These are phyloP conservation scores for Agonopterix subpropinquella DNA, from an alignment of 2,888 invertebrate genomes.

Conservation along the genomic window DNA sequence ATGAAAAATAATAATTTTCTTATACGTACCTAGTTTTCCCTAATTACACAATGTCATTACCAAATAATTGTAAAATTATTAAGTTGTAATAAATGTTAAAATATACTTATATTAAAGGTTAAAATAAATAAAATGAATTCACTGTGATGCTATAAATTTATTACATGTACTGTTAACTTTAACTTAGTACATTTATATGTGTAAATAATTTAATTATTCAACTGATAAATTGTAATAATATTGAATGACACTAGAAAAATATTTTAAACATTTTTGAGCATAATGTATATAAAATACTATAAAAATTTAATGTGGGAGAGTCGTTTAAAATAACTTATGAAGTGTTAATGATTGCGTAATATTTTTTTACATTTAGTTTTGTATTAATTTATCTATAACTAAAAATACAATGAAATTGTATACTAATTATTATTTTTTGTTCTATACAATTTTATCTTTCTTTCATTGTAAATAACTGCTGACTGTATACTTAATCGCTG, in stretches of 20 bases:
- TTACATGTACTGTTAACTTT: constrained; percentile 35
- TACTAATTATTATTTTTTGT: not conserved
- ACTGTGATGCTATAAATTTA: constrained; percentile 70
- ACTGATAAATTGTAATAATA: constrained; percentile 13
- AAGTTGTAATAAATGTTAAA: not conserved
- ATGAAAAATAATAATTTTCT: not conserved
- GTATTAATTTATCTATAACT: no score
- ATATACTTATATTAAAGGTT: not conserved
- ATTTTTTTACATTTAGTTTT: constrained; percentile 2
- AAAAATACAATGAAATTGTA: not conserved
- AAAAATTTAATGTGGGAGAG: not conserved
- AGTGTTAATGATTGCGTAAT: constrained; percentile 1
- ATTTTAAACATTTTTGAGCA: constrained; percentile 29
- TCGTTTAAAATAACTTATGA: not conserved
- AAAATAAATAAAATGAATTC: constrained; percentile 43
- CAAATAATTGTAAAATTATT: not conserved
- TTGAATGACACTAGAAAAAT: constrained; percentile 24
- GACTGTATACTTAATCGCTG: not conserved
- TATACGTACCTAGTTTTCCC: not conserved
- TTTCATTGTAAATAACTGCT: constrained; percentile 5
- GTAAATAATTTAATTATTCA: constrained; percentile 19
- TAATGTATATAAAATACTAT: constrained; percentile 20
- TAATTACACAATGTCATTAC: no score
- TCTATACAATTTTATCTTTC: constrained; percentile 6
- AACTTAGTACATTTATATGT: constrained; percentile 18